Percentiles rank a stretch among this genome's conserved stretches.
phyloP scores from a whole-genome alignment of 2,113 vertebrate species.

The Erythrolamprus reginae region DNA sequence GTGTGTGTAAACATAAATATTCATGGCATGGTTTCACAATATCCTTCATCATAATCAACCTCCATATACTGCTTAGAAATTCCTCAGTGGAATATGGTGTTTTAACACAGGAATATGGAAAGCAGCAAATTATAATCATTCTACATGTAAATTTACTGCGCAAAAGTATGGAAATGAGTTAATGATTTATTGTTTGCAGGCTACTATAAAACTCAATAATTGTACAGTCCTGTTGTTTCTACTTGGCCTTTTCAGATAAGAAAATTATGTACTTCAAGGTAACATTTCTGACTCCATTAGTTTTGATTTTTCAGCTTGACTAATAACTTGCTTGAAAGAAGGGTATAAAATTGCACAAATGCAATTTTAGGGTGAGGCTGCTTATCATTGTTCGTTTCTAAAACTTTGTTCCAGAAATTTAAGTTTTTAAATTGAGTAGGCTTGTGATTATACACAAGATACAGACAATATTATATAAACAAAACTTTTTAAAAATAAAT shows the following conservation, averaged over 20 bases:
- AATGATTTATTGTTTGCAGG: constrained; percentile 15
- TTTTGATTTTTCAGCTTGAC: constrained; percentile 30
- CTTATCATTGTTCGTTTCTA: background rate
- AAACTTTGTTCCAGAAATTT: background rate
- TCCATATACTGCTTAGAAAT: background rate
- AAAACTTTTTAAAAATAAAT: background rate
- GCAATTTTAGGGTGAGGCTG: background rate
- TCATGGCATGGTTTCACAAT: background rate
- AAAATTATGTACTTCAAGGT: constrained; percentile 24
- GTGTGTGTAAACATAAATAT: background rate
- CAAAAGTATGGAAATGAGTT: background rate
- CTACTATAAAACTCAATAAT: constrained; percentile 9
- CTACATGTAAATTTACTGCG: background rate
- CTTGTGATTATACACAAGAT: background rate
- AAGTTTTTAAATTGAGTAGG: background rate
- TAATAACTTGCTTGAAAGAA: background rate
- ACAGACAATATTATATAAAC: background rate
- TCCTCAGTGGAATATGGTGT: background rate
- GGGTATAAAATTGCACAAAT: constrained; percentile 1
- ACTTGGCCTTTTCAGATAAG: constrained; percentile 14
- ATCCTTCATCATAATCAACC: background rate
- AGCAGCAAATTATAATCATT: background rate
- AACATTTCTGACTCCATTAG: background rate
- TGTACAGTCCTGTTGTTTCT: constrained; percentile 9
- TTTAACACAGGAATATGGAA: background rate